Evolutionary conservation across 2,888 invertebrate species (phyloP), one percentile per base, ranked within the genome.

Genomic region (Alviniconcha strummeri): DNA sequence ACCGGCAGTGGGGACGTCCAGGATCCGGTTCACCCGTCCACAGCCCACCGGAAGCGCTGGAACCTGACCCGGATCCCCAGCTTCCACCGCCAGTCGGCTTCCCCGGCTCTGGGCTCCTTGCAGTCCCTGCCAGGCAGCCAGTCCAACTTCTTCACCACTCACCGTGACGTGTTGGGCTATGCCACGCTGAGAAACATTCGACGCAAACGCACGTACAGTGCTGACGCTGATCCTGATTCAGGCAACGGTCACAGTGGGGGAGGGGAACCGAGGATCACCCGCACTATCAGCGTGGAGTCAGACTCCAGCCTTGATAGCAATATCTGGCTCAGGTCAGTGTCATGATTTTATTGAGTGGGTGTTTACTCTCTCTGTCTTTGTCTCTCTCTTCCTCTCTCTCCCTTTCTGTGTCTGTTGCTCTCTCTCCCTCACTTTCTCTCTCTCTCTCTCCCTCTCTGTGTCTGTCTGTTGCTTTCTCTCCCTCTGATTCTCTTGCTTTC

Each of bases 151-250:
- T 92, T 91, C 86, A 93, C 94, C 1, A 93, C 92, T 76, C 88
- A 92, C 8, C 85, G 92, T 19, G 93, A 94, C 88, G 92, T 92
- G 5, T 85, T 91, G 54, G 94, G 94, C 19, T 94, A 93, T 88
- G 93, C 93, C 17, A 92, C 93, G 4, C 88, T 94, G 57, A 87
- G 93, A 82, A 91, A 91, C 11, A 90, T 94, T 64, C 92, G 93
- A 86, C 88, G 92, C 75, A 90, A 91, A 78, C 86, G 93, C n/a
- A 88, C 91, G 56, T 86, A 89, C 79, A 92, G 91, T 84, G 86
- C 90, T 5, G 92, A 92, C 78, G 87, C 87, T 15, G 91, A 92
- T 54, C 85, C 86, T 52, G 88, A 83, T 9, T 57, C 72, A 81
- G 83, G 15, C 9, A 71, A n/a, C 64, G 57, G 52, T n/a, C 36